A percentile compares a stretch with the other conserved stretches of the same genome.
Evolutionary conservation across 1,140 invertebrate species (phyloP).

Genomic region (Magallana ariakensis): DNA sequence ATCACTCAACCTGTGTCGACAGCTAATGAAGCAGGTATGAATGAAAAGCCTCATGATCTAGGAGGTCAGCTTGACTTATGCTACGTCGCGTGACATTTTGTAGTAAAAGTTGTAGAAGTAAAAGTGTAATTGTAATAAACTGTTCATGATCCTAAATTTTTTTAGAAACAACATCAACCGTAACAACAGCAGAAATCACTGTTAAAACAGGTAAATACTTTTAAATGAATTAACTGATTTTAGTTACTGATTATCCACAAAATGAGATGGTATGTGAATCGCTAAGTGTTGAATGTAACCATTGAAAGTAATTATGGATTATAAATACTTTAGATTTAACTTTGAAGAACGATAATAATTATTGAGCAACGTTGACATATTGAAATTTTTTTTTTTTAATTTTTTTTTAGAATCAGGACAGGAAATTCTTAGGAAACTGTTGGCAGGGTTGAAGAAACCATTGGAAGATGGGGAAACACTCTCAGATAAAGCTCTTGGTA

Average conservation of each 20-base stretch:
- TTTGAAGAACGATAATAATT: neutral
- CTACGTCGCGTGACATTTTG: neutral
- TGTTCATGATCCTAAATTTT: neutral
- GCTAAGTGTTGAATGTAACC: neutral
- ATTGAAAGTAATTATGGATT: constrained; percentile 20
- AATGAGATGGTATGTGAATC: constrained; percentile 2
- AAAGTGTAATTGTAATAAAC: neutral
- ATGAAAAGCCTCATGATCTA: neutral
- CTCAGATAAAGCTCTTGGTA: neutral
- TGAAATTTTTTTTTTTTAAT: neutral
- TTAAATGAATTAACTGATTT: neutral
- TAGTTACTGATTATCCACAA: neutral
- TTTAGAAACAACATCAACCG: neutral
- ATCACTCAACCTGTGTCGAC: constrained; percentile 8
- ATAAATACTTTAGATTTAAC: constrained; percentile 1
- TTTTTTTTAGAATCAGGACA: constrained; percentile 11
- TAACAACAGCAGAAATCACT: constrained; percentile 8
- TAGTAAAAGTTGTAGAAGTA: neutral
- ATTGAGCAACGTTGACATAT: neutral
- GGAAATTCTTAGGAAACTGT: neutral
- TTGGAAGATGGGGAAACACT: neutral
- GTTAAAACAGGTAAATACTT: constrained; percentile 12
- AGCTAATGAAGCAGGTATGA: neutral
- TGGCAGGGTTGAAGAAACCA: neutral
- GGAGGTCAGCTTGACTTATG: neutral